These are phyloP conservation scores for Gymnoscelis rufifasciata DNA, from an alignment of 2,888 invertebrate genomes.

Conservation along the genomic window DNA sequence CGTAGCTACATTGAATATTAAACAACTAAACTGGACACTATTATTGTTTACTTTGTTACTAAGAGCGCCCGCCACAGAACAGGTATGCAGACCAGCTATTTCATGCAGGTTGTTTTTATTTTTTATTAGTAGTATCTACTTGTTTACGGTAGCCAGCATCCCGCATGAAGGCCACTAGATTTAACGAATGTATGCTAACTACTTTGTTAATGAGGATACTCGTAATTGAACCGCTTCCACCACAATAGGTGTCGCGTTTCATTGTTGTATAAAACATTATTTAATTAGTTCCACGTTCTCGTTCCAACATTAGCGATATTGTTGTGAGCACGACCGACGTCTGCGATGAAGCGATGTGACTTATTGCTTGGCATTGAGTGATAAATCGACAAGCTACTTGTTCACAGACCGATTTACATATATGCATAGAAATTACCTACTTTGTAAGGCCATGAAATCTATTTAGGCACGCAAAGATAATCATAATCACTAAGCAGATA, in stretches of 20 bases:
- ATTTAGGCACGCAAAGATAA: conserved; percentile 6
- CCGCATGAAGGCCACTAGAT: conserved; percentile 50
- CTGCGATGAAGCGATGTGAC: conserved; percentile 10
- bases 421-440: conserved; percentile 1
- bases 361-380: conserved; percentile 7
- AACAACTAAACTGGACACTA: neutral
- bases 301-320: conserved; percentile 9
- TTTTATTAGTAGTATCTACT: conserved; percentile 14
- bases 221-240: conserved; percentile 46
- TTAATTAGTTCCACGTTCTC: conserved; percentile 22
- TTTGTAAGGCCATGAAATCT: conserved; percentile 2
- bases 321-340: conserved; percentile 2
- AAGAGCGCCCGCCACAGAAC: conserved; percentile 4
- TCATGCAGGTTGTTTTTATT: neutral
- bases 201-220: conserved; percentile 64
- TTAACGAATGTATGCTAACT: conserved; percentile 56
- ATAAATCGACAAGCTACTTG: neutral
- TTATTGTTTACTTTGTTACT: conserved; percentile 5
- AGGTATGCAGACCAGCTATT: conserved; percentile 7
- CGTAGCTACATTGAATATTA: no score
- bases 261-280: conserved; percentile 19
- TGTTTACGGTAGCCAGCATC: conserved; percentile 24
- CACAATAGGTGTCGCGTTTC: conserved; percentile 40
- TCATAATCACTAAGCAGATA: neutral
- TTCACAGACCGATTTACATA: conserved; percentile 7